Evolutionary conservation across 2,113 vertebrate genomes (phyloP).

Genomic region (Atrichornis clamosus): DNA sequence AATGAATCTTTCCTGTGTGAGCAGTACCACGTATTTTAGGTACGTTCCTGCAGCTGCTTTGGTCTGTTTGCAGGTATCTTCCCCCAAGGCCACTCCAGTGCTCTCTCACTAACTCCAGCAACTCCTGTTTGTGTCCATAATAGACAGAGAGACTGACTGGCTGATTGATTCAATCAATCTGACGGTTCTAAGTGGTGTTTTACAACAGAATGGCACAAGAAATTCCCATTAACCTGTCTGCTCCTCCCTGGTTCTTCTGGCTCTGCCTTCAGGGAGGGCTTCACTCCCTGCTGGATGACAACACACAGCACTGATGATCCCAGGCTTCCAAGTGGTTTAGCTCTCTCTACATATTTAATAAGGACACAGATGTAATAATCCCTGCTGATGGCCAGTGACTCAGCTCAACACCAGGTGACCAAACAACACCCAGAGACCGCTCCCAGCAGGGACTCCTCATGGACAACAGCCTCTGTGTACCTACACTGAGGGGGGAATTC

Average conservation of each 20-base stretch:
- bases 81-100: background rate
- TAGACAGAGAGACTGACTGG: accelerated
- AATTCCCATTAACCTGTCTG: background rate
- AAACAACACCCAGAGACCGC: accelerated
- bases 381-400: background rate
- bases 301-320: background rate
- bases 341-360: background rate
- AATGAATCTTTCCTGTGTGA: accelerated
- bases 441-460: background rate
- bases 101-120: background rate
- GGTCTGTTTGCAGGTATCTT: background rate
- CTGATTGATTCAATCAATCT: accelerated
- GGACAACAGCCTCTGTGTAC: accelerated
- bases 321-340: too few species aligned
- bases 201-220: background rate
- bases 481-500: background rate
- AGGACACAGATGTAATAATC: background rate
- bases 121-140: accelerated
- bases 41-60: accelerated
- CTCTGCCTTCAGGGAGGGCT: accelerated
- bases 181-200: background rate
- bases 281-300: background rate
- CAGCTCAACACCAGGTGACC: accelerated
- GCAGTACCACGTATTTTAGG: accelerated
- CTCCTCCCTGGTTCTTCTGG: background rate